These are phyloP conservation scores for Cephus pygmeus DNA, from an alignment of 2,888 invertebrate genomes.

Conservation along the genomic window DNA sequence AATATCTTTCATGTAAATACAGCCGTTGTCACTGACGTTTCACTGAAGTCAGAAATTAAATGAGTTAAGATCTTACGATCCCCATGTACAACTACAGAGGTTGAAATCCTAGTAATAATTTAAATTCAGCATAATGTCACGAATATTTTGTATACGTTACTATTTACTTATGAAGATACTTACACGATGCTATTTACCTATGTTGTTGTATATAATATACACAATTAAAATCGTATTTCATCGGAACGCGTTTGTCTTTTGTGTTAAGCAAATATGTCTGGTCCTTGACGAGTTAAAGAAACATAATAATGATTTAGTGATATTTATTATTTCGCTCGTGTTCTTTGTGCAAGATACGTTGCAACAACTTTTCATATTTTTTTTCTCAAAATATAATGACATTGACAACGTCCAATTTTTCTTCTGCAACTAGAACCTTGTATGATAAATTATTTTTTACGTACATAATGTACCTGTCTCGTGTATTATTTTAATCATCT, in stretches of 20 bases:
- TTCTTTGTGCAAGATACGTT: neutral
- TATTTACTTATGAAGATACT: slow-evolving; percentile 41
- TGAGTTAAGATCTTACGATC: slow-evolving; percentile 14
- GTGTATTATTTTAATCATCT: neutral
- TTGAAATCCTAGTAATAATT: slow-evolving; percentile 38
- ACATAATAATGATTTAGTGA: neutral
- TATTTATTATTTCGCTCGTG: neutral
- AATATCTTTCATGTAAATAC: neutral
- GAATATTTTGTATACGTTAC: slow-evolving; percentile 43
- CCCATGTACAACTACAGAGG: slow-evolving; percentile 4
- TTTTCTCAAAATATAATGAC: neutral
- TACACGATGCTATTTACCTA: slow-evolving; percentile 42
- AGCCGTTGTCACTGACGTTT: neutral
- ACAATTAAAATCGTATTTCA: slow-evolving; percentile 39
- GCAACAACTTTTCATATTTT: neutral
- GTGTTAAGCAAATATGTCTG: slow-evolving; percentile 8
- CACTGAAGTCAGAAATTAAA: neutral
- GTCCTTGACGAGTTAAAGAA: neutral
- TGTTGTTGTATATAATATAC: slow-evolving; percentile 46
- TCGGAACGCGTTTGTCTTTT: slow-evolving; percentile 38
- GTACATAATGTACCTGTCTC: neutral
- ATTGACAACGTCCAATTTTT: neutral
- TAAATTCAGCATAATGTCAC: slow-evolving; percentile 37
- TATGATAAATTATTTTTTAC: neutral
- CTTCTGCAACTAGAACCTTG: neutral